phyloP scores from a whole-genome alignment of 2,113 vertebrate species.

The Rhinolophus sinicus region DNA sequence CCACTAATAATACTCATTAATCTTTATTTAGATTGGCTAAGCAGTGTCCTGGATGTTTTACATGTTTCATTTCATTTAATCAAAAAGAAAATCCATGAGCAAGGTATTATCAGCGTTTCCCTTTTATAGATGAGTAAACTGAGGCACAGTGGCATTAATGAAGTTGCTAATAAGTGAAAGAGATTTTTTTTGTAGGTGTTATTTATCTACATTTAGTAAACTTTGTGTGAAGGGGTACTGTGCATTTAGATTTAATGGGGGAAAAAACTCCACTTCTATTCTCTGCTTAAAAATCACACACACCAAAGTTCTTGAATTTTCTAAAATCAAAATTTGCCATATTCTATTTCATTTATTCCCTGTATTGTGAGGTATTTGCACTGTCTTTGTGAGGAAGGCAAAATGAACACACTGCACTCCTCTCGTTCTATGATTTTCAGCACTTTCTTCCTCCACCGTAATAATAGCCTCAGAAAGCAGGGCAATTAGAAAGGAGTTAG shows the following conservation, averaged over 20 bases:
- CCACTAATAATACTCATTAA: not conserved
- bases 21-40: conserved; percentile 41
- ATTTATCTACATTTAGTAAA: not conserved
- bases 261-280: not conserved
- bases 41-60: not conserved
- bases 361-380: not conserved
- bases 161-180: not conserved
- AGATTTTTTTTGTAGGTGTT: not conserved
- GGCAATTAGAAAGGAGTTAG: not conserved
- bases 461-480: not conserved
- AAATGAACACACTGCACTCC: not conserved
- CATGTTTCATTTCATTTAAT: not conserved
- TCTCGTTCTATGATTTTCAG: not conserved
- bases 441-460: not conserved
- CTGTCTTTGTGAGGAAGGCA: not conserved
- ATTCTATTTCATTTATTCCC: not conserved
- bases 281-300: not conserved
- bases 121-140: conserved; percentile 24
- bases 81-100: conserved; percentile 18
- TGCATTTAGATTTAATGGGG: not conserved
- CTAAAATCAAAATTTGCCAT: not conserved
- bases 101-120: not conserved
- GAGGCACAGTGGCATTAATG: not conserved
- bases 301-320: conserved; percentile 1
- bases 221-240: not conserved